A percentile compares a stretch with the other conserved stretches of the same genome.
Conservation (phyloP, 1,140 invertebrate genomes). For the Hylaeus anthracinus region DNA sequence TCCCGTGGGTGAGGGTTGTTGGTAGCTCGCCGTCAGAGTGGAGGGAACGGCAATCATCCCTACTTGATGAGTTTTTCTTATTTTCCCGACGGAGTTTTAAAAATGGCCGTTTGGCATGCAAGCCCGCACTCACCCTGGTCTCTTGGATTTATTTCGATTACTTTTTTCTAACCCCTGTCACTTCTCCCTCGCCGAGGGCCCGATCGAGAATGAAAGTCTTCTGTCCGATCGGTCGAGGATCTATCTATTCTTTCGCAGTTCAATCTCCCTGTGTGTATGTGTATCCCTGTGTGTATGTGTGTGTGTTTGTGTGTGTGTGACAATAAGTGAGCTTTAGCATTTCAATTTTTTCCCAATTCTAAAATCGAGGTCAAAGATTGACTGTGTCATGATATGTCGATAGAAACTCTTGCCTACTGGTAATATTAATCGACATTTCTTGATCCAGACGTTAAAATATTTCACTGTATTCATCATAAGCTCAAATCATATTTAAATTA, state of each 20-base stretch:
- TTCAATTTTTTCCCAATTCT: too few relatives aligned
- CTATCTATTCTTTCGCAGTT: not conserved
- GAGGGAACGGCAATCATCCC: constrained; percentile 70
- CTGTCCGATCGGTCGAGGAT: constrained; percentile 5
- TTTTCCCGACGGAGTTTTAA: constrained; percentile 75
- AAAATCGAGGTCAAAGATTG: too few relatives aligned
- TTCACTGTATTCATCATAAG: too few relatives aligned
- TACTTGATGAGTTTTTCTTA: constrained; percentile 75
- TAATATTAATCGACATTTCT: too few relatives aligned
- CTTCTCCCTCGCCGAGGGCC: constrained; percentile 30
- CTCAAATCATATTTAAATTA: too few relatives aligned
- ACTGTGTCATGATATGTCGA: too few relatives aligned
- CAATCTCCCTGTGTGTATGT: too few relatives aligned
- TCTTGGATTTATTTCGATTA: constrained; percentile 72
- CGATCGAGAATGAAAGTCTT: constrained; percentile 1
- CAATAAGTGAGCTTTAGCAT: too few relatives aligned
- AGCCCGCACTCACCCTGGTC: constrained; percentile 57
- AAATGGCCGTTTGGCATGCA: constrained; percentile 74
- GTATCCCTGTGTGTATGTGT: too few relatives aligned
- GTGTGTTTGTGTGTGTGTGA: too few relatives aligned
- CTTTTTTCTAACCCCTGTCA: constrained; percentile 63
- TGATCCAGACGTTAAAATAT: too few relatives aligned
- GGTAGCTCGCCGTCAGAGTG: constrained; percentile 45
- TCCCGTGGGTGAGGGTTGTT: constrained; percentile 59
- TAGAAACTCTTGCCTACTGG: too few relatives aligned